These are phyloP conservation scores for Cynocephalus volans DNA, from an alignment of 2,113 vertebrate species.

Conservation along the genomic window DNA sequence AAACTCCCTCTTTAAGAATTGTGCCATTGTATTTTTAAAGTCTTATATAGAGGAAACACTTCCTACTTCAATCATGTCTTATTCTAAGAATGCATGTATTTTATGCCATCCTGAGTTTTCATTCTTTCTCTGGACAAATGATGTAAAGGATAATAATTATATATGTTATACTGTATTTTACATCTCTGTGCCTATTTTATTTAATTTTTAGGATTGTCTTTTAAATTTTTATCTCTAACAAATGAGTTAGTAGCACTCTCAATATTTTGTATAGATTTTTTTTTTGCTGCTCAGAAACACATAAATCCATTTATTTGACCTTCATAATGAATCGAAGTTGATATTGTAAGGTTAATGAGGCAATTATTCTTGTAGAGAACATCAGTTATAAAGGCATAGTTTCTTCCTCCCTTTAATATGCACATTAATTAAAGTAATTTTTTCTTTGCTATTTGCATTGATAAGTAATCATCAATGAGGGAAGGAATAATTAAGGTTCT, in stretches of 20 bases:
- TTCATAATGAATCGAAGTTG: constrained; percentile 82
- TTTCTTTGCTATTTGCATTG: constrained; percentile 82
- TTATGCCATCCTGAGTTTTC: not conserved
- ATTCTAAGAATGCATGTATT: not conserved
- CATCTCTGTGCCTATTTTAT: not conserved
- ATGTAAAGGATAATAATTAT: not conserved
- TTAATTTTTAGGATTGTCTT: not conserved
- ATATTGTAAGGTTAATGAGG: constrained; percentile 86
- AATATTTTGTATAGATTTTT: constrained; percentile 62
- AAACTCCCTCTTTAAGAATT: not conserved
- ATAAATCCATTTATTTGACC: constrained; percentile 84
- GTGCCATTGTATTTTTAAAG: not conserved
- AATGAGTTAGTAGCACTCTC: not conserved
- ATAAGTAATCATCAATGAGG: constrained; percentile 78
- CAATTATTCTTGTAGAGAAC: constrained; percentile 85
- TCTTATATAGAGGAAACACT: not conserved
- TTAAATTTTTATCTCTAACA: not conserved
- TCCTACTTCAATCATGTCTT: not conserved
- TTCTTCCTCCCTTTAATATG: constrained; percentile 80
- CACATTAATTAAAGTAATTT: constrained; percentile 85
- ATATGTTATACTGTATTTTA: not conserved
- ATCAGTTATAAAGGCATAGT: constrained; percentile 79
- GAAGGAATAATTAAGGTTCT: constrained; percentile 75
- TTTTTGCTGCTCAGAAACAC: constrained; percentile 69
- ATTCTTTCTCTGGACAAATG: not conserved